Conservation (phyloP, 92 coral and sea anemone genomes). For the Anthopleura xanthogrammica region DNA sequence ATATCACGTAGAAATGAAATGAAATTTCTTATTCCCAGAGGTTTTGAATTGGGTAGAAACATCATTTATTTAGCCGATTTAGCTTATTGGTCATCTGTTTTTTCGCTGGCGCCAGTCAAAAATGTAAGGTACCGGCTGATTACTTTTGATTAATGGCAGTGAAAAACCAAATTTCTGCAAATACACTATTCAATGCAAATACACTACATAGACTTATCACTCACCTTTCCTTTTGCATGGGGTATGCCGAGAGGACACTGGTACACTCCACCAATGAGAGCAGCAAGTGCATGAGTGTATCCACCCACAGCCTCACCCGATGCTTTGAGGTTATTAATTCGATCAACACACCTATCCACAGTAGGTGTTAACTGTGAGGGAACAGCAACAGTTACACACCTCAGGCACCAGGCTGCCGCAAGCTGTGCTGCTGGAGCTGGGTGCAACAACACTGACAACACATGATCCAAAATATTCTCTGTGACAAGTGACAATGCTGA, state of each 20-base stretch:
- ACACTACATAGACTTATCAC: background rate
- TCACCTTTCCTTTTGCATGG: conserved; percentile 93
- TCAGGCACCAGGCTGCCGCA: conserved; percentile 92
- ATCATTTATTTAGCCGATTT: too few relatives aligned
- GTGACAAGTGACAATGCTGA: conserved; percentile 81
- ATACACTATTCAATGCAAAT: too few relatives aligned
- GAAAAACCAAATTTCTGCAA: too few relatives aligned
- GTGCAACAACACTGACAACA: conserved; percentile 84
- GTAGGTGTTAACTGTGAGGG: conserved; percentile 92
- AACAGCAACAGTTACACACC: conserved; percentile 83
- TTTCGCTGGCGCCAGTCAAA: too few relatives aligned
- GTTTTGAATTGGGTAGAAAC: too few relatives aligned
- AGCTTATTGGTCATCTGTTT: too few relatives aligned
- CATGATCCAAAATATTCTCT: conserved; percentile 82
- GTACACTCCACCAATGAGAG: conserved; percentile 91
- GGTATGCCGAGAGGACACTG: conserved; percentile 96
- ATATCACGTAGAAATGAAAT: too few relatives aligned
- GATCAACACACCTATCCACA: conserved; percentile 89
- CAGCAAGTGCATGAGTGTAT: conserved; percentile 90
- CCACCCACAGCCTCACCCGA: conserved; percentile 97
- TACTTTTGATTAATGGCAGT: too few relatives aligned
- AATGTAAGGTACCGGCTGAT: too few relatives aligned
- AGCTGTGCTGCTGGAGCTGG: conserved; percentile 99
- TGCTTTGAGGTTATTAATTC: conserved; percentile 75
- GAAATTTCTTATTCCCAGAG: too few relatives aligned